A percentile compares a stretch with the other conserved stretches of the same genome.
phyloP scores from a whole-genome alignment of 2,888 invertebrate genomes.

The Temnothorax unifasciatus region DNA sequence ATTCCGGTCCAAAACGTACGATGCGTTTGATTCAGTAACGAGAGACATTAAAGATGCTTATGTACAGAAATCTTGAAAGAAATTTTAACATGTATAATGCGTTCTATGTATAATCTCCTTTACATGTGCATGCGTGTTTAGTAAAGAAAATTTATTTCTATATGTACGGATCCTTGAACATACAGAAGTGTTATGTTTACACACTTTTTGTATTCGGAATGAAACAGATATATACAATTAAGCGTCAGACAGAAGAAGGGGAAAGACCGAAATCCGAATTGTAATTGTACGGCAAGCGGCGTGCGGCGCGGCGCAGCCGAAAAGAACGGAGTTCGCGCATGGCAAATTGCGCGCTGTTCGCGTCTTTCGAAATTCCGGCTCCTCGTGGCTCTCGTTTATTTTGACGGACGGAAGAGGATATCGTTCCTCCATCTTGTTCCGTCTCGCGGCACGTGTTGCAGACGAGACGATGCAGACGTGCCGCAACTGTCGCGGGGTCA shows the following conservation, averaged over 20 bases:
- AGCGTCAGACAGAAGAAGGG: not conserved
- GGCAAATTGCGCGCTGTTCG: not conserved
- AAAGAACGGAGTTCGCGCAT: not conserved
- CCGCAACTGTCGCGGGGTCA: not conserved
- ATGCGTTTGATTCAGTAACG: not conserved
- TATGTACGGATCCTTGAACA: not conserved
- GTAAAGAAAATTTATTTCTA: not conserved
- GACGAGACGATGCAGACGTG: too few relatives aligned
- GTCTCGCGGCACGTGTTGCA: not conserved
- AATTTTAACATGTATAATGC: not conserved
- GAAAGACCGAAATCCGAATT: too few relatives aligned
- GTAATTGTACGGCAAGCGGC: too few relatives aligned
- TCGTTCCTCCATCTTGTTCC: not conserved
- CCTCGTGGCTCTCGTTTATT: too few relatives aligned
- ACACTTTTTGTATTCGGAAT: not conserved
- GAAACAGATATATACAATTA: not conserved
- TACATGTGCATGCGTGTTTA: not conserved
- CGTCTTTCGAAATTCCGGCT: not conserved
- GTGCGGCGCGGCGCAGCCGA: too few relatives aligned
- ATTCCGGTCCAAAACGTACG: not conserved
- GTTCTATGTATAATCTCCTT: not conserved
- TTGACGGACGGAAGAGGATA: not conserved
- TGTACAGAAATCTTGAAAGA: not conserved
- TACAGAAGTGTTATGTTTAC: not conserved
- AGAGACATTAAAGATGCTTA: too few relatives aligned